These are phyloP conservation scores for Nineta flava DNA, from an alignment of 2,888 invertebrate species.

Conservation along the genomic window DNA sequence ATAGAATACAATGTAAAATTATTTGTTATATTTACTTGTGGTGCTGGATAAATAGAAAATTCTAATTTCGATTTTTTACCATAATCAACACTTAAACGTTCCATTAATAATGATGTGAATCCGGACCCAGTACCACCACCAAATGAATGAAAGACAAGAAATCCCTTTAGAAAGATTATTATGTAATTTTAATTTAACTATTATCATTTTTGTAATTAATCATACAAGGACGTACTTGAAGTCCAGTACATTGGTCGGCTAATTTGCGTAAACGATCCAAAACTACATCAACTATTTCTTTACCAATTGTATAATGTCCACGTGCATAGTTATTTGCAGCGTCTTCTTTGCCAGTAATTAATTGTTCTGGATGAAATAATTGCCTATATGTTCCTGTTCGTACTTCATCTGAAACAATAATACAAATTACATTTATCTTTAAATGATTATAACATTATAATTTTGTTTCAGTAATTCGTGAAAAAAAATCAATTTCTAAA, in stretches of 20 bases:
- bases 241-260: slow-evolving; percentile 74
- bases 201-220: no score
- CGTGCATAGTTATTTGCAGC: slow-evolving; percentile 89
- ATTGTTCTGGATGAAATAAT: slow-evolving; percentile 81
- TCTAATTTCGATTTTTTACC: slow-evolving; percentile 88
- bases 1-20: background rate
- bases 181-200: slow-evolving; percentile 19
- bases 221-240: slow-evolving; percentile 30
- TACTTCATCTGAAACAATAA: slow-evolving; percentile 46
- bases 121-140: slow-evolving; percentile 85
- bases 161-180: slow-evolving; percentile 55
- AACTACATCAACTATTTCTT: slow-evolving; percentile 74
- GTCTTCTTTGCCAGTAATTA: slow-evolving; percentile 85
- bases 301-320: slow-evolving; percentile 88
- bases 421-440: no score
- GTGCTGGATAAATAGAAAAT: slow-evolving; percentile 90
- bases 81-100: slow-evolving; percentile 79
- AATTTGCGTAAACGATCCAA: slow-evolving; percentile 67
- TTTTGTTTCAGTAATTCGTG: no score
- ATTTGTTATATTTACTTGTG: slow-evolving; percentile 43
- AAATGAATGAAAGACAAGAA: slow-evolving; percentile 86
- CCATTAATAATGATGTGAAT: slow-evolving; percentile 85
- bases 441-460: no score
- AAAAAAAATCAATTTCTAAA: no score
- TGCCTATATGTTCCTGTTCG: slow-evolving; percentile 69